Evolutionary conservation across 2,113 vertebrate genomes (phyloP), one percentile per base, ranked within the genome.

Genomic region (Bungarus multicinctus): DNA sequence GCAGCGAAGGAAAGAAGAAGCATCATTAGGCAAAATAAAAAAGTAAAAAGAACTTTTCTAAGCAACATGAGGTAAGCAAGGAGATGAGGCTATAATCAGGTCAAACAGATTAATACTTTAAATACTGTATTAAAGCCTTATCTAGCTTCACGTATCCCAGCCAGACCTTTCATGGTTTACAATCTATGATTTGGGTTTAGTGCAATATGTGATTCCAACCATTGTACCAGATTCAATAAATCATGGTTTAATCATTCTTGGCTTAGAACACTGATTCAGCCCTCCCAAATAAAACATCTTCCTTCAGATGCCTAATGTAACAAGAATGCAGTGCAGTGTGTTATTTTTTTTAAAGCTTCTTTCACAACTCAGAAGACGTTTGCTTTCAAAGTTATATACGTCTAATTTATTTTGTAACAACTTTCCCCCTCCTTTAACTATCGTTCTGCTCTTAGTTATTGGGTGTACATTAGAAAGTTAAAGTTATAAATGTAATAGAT

Each of bases 401-500:
- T 81, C 85, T 96, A 96, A 96, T 96, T 93, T 95, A 91, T 92
- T 85, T 96, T 90, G 94, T 4, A 91, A 43, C 47, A 23, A 58
- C 34, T 5, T 0, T 16, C 47, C 11, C 27, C 93, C 93, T 60
- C 57, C 43, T 30, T 16, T 50, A 34, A 34, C 88, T 60, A 94
- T 45, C 87, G 88, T 92, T 91, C 87, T 95, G 92, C 85, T 97
- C 94, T 93, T 95, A 94, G 94, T 95, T 96, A 94, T 45, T 92
- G 14, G 30, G 86, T 60, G 45, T 43, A 14, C 88, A 91, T 94
- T 95, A 91, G 90, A 95, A 93, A 89, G 87, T 7, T 45, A 87
- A 94, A 96, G 95, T 96, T 95, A 93, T 91, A 94, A 92, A 92
- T 88, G 92, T 81, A 91, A 96, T 95, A 95, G 92, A 94, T 89